These are phyloP conservation scores for Dryobotodes eremita DNA, from an alignment of 2,888 invertebrate species.

Conservation along the genomic window DNA sequence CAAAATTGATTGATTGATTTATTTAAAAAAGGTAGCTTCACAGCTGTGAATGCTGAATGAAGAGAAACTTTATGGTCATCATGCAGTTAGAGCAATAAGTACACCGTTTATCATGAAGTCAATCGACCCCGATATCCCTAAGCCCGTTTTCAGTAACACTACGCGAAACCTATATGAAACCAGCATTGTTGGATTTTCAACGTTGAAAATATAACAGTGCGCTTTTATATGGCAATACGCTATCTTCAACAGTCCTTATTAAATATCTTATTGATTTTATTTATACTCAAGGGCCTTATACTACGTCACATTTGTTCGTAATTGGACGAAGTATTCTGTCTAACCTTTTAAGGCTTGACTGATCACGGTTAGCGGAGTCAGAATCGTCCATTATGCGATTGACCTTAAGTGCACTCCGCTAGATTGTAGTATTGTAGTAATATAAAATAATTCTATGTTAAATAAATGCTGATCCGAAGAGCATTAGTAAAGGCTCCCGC, in stretches of 20 bases:
- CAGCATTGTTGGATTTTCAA: no score
- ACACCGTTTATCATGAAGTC: not conserved
- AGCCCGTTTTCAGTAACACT: not conserved
- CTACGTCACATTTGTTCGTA: constrained; percentile 43
- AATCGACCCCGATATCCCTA: not conserved
- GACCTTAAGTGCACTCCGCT: constrained; percentile 49
- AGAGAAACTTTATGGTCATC: not conserved
- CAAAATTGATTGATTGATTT: not conserved
- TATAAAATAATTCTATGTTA: constrained; percentile 56
- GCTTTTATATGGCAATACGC: not conserved
- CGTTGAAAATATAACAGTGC: no score
- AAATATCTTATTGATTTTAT: constrained; percentile 3
- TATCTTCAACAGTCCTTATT: not conserved
- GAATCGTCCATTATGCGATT: constrained; percentile 40
- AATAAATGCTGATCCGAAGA: constrained; percentile 38
- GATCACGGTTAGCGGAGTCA: constrained; percentile 36
- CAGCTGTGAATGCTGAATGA: not conserved
- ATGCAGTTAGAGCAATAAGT: not conserved
- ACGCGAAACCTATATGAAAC: not conserved
- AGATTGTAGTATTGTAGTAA: constrained; percentile 40
- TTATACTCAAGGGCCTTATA: not conserved
- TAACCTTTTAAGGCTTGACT: constrained; percentile 54
- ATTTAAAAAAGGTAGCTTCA: not conserved
- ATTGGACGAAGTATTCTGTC: constrained; percentile 52
- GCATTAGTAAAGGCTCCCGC: no score